Evolutionary conservation across 2,888 invertebrate genomes (phyloP), one percentile per base, ranked within the genome.

Genomic region (Eurytoma adleriae): DNA sequence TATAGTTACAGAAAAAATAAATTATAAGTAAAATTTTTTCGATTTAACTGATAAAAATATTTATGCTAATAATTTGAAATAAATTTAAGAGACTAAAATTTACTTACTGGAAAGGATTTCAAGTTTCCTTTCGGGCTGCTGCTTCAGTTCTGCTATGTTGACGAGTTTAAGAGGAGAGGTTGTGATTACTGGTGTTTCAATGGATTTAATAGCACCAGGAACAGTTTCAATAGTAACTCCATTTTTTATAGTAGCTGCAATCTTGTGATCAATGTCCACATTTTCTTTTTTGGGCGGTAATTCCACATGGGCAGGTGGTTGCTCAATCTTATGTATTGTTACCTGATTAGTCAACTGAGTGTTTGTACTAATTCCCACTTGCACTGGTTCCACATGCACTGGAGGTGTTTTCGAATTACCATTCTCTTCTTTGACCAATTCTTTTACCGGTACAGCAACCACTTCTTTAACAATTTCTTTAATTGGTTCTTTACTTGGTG

Each of bases 111-210:
- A 40, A 40, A 40, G 4, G 20, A 76, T 24, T 4, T 81, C 81
- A 27, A 54, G 48, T 61, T 82, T 83, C 24, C 86, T 88, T 30
- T 88, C 88, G 0, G 83, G 79, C 2, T 81, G 59, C 20, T 86
- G 86, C 48, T 87, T 88, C 13, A 86, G 73, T 48, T 89, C 89
- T 0, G 85, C 81, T 20, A 86, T 84, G 50, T 88, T 88, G 0
- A 87, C 84, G 14, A 89, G 80, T 77, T 90, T 90, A 3, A 88
- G 70, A 0, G 90, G 90, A 3, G 90, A 89, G 12, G 87, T 87
- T 10, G 87, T 89, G 72, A 90, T 90, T 5, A 90, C 90, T 3
- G 90, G 87, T 0, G 89, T 90, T 81, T 88, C 90, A 30, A 90
- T 89, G 1, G 89, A 86, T 76, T 89, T 80, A 2, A 71, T 18